Base-by-base conservation (phyloP, 2,888 invertebrate species). In the Isoperla grammatica region DNA sequence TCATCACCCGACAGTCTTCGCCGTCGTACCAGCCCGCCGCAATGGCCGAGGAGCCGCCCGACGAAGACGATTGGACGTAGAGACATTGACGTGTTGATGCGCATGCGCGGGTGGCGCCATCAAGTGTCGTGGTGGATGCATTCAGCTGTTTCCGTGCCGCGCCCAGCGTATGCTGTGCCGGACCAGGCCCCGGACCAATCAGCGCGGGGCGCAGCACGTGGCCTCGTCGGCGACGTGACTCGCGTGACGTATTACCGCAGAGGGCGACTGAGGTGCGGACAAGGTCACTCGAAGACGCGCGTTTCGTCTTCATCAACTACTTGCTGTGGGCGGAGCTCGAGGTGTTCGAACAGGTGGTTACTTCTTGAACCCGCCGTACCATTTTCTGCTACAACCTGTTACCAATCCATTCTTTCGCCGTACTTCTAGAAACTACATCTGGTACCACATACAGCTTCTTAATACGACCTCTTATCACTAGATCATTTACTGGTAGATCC, bases 281-380 rank as follows among this genome's bases (percentile, higher is more conserved):
- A n/a, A 15, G 40, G 59, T 79, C 77, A 61, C 75, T 78, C 66
- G 83, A 83, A 66, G 85, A 85, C 68, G 83, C 84, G 9, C 76
- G 84, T 65, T 85, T 81, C 71, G 77, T 86, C 67, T 82, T 83
- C 70, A 77, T 86, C 69, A 85, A 82, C 71, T 82, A 78, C 71
- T 74, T 79, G 62, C 77, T 87, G 65, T 75, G 84, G 68, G 81
- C 80, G 9, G 81, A 85, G 68, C 78, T 85, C 64, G 76, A 73
- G 61, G 77, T 78, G 70, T 85, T 87, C 71, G 86, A 86, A 73
- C 78, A 83, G 85, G 86, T 86, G 77, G 29, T 40, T 55, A 29
- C 29, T 29, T 29, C 29, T 29, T n/a, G n/a, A n/a, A n/a, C n/a
- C n/a, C n/a, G 9, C 39, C 39, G 39, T 11, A 39, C 39, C 12